phyloP scores from a whole-genome alignment of 1,140 invertebrate species.

The Leptinotarsa defecta region DNA sequence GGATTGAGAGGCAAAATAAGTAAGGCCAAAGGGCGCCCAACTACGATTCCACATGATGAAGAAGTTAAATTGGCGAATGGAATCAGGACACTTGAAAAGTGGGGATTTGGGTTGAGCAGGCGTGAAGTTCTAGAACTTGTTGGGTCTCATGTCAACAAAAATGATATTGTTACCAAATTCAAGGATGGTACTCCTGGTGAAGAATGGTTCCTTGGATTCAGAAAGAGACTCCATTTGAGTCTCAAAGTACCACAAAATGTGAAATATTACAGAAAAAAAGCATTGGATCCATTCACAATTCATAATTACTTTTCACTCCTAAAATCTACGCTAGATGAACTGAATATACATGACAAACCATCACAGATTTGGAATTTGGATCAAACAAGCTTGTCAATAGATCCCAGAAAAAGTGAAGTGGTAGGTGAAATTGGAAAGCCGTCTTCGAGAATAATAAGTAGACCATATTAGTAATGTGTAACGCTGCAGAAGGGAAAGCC shows the following conservation, averaged over 20 bases:
- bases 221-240: conserved; percentile 40
- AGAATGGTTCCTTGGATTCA: conserved; percentile 54
- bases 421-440: conserved; percentile 43
- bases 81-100: conserved; percentile 49
- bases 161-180: conserved; percentile 50
- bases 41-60: conserved; percentile 10
- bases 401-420: conserved; percentile 49
- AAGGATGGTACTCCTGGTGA: conserved; percentile 52
- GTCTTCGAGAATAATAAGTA: conserved; percentile 45
- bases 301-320: conserved; percentile 46
- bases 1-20: conserved; percentile 39
- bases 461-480: conserved; percentile 50
- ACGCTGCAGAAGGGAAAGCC: conserved; percentile 50
- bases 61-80: conserved; percentile 41
- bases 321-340: conserved; percentile 37
- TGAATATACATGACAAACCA: conserved; percentile 41
- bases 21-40: conserved; percentile 22
- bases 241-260: conserved; percentile 14
- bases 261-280: conserved; percentile 3
- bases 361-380: conserved; percentile 33
- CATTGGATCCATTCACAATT: conserved; percentile 44
- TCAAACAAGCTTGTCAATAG: conserved; percentile 47
- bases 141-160: conserved; percentile 44
- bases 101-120: conserved; percentile 49
- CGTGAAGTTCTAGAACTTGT: conserved; percentile 49